Evolutionary conservation across 1,140 invertebrate genomes (phyloP).

Genomic region (Habropoda laboriosa): DNA sequence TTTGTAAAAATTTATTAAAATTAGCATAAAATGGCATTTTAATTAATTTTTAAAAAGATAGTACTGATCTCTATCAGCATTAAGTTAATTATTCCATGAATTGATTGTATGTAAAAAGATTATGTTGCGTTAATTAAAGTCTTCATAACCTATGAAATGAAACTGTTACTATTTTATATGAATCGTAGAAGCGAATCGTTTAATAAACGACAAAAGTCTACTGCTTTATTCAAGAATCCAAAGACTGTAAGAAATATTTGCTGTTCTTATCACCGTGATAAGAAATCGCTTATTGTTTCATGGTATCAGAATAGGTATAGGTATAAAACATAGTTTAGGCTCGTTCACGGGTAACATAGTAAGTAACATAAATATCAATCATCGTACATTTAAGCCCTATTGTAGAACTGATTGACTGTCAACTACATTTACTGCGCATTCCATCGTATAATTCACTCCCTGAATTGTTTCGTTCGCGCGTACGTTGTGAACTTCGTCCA

Average conservation of each 20-base stretch:
- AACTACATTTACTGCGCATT: slow-evolving; percentile 19
- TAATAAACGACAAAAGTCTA: not conserved
- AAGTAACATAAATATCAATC: slow-evolving; percentile 49
- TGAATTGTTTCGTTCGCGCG: slow-evolving; percentile 10
- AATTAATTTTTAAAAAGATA: not conserved
- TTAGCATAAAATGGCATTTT: not conserved
- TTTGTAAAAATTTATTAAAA: not conserved
- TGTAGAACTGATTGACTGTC: slow-evolving; percentile 44
- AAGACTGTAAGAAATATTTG: not conserved
- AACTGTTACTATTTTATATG: too few species aligned
- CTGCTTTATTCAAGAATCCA: not conserved
- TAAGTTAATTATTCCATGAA: not conserved
- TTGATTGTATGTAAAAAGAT: not conserved
- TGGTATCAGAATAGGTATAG: not conserved
- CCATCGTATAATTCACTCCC: slow-evolving; percentile 29
- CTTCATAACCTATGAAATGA: too few species aligned
- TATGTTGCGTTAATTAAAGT: not conserved
- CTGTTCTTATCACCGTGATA: slow-evolving; percentile 13
- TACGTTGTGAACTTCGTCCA: slow-evolving; percentile 8
- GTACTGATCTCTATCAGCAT: not conserved
- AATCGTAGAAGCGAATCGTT: not conserved
- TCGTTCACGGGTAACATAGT: not conserved
- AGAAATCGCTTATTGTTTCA: not conserved
- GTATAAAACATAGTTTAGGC: not conserved
- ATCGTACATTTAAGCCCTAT: slow-evolving; percentile 42